A percentile compares a stretch with the other conserved stretches of the same genome.
Conservation (phyloP, 2,888 invertebrate species). For the Sepiola atlantica region DNA sequence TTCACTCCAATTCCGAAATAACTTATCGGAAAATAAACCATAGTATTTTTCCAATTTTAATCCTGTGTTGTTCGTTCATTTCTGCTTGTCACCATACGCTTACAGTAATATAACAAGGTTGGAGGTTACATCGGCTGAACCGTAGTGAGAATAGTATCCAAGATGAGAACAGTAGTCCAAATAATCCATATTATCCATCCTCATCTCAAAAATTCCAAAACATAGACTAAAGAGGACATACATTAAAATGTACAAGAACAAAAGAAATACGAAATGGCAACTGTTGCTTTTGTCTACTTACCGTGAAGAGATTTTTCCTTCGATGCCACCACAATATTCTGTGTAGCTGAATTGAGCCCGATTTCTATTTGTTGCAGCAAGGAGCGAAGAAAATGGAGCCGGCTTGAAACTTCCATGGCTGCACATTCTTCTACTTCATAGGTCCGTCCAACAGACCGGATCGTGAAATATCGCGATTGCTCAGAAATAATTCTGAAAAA, state of each 20-base stretch:
- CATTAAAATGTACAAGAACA: background rate
- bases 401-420: background rate
- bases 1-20: no score
- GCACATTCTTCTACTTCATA: slow-evolving; percentile 40
- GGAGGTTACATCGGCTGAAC: no score
- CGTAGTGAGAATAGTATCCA: no score
- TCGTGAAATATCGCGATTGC: background rate
- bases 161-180: background rate
- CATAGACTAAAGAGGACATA: no score
- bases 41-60: no score
- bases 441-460: slow-evolving; percentile 33
- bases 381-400: slow-evolving; percentile 38
- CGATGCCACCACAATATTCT: slow-evolving; percentile 74
- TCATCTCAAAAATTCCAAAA: background rate
- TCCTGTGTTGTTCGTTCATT: no score
- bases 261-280: background rate
- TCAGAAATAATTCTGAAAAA: slow-evolving; percentile 33
- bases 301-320: slow-evolving; percentile 76
- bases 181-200: no score
- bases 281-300: background rate
- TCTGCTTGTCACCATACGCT: no score
- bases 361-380: slow-evolving; percentile 67
- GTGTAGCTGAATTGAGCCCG: slow-evolving; percentile 71
- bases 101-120: no score
- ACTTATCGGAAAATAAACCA: no score